Evolutionary conservation across 2,797 vertebrate genomes (phyloP), one percentile per base, ranked within the genome.

Genomic region (Poecilia velifera): DNA sequence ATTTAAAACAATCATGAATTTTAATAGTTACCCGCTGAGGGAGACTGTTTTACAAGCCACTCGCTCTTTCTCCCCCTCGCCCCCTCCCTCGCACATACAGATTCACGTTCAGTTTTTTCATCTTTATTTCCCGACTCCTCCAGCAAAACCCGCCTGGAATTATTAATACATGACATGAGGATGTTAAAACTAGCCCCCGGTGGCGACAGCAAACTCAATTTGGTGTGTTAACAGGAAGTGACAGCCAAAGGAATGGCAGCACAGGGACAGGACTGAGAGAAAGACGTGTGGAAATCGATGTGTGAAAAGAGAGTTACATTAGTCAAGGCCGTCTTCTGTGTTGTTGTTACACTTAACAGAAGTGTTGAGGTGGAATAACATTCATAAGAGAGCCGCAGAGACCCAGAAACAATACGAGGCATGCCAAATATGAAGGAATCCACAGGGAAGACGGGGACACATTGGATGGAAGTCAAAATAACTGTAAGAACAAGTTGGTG

Each of bases 1-100:
- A 95, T 93, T 95, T 94, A 94, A 95, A 92, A 86, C 85, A 84
- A 88, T 90, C 90, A 94, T 95, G 91, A 93, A 96, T 96, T 96
- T 95, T 94, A 91, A 94, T 88, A 77, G 77, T 20, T 74, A 84
- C 85, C 91, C 81, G 8, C 83, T 53, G 20, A 88, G 88, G 87
- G 88, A 85, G 78, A 68, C 79, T 88, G 79, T 86, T 82, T 85
- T 81, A 91, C 77, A 84, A 90, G 73, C 80, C 82, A 83, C 31
- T 55, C 18, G 22, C 78, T 76, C 79, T 72, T 34, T 47, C 77
- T 73, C 76, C 74, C 76, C 66, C 51, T 66, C 31, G 31, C 31
- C 31, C 64, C 55, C 43, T 68, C 59, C 41, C 47, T 73, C 7
- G 43, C 66, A 39, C 43, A 45, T 51, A 51, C 68, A 31, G 25